phyloP scores from a whole-genome alignment of 2,888 invertebrate genomes.

The Drosophila nr. fundita region DNA sequence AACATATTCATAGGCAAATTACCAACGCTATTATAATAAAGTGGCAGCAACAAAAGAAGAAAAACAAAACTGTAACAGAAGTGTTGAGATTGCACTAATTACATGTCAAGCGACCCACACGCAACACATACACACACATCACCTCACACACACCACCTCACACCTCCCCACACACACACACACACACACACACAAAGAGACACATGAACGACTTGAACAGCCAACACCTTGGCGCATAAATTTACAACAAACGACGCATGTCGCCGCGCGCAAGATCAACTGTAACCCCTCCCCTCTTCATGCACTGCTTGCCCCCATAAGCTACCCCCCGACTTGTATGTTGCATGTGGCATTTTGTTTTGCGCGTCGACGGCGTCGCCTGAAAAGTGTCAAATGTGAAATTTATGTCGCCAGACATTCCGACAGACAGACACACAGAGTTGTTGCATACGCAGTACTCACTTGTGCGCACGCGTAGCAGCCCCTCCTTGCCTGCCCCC shows the following conservation, averaged over 20 bases:
- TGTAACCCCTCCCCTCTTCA: background rate
- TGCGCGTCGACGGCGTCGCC: slow-evolving; percentile 50
- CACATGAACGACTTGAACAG: slow-evolving; percentile 8
- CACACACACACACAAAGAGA: background rate
- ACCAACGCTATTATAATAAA: slow-evolving; percentile 35
- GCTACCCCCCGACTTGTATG: slow-evolving; percentile 15
- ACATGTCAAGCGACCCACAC: slow-evolving; percentile 71
- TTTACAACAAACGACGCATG: slow-evolving; percentile 77
- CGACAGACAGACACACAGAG: slow-evolving; percentile 26
- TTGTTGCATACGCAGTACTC: slow-evolving; percentile 25
- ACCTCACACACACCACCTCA: slow-evolving; percentile 53
- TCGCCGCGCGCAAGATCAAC: slow-evolving; percentile 44
- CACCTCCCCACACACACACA: slow-evolving; percentile 46
- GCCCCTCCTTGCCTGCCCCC: too few species aligned
- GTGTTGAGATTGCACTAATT: slow-evolving; percentile 79
- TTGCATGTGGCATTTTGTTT: slow-evolving; percentile 56
- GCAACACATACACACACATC: slow-evolving; percentile 26
- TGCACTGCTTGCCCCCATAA: background rate
- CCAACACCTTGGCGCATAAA: slow-evolving; percentile 79
- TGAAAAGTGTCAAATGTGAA: slow-evolving; percentile 79
- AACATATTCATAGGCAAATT: slow-evolving; percentile 74
- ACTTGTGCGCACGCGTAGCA: slow-evolving; percentile 48
- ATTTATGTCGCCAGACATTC: slow-evolving; percentile 68
- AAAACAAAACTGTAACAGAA: slow-evolving; percentile 66
- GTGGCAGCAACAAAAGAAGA: background rate